phyloP scores from a whole-genome alignment of 2,797 vertebrate species.

The Smutsia temminckii region DNA sequence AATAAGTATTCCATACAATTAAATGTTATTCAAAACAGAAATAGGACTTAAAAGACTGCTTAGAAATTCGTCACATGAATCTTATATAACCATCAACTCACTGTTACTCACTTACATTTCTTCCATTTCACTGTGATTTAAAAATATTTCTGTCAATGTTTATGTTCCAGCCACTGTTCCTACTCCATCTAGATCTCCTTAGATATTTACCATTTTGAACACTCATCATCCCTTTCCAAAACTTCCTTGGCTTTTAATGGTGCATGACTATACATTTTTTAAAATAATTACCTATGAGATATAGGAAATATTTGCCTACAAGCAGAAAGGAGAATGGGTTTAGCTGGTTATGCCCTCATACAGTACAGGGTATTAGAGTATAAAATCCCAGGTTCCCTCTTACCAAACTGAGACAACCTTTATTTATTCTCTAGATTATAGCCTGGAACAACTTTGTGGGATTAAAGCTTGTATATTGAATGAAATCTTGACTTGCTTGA shows the following conservation, averaged over 20 bases:
- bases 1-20: not conserved
- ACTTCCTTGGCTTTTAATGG: not conserved
- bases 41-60: not conserved
- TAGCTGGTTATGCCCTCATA: not conserved
- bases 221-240: not conserved
- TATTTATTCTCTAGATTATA: not conserved
- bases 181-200: not conserved
- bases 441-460: not conserved
- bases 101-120: not conserved
- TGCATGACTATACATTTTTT: not conserved
- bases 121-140: not conserved
- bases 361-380: not conserved
- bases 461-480: not conserved
- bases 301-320: not conserved
- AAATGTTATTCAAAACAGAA: not conserved
- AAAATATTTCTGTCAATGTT: not conserved
- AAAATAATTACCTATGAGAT: not conserved
- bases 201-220: not conserved
- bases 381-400: not conserved
- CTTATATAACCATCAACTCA: not conserved
- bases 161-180: not conserved
- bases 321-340: not conserved
- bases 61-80: not conserved
- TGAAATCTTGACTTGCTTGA: not conserved
- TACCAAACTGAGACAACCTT: not conserved